These are phyloP conservation scores for Bombus turneri DNA, from an alignment of 1,140 invertebrate genomes.

Conservation along the genomic window DNA sequence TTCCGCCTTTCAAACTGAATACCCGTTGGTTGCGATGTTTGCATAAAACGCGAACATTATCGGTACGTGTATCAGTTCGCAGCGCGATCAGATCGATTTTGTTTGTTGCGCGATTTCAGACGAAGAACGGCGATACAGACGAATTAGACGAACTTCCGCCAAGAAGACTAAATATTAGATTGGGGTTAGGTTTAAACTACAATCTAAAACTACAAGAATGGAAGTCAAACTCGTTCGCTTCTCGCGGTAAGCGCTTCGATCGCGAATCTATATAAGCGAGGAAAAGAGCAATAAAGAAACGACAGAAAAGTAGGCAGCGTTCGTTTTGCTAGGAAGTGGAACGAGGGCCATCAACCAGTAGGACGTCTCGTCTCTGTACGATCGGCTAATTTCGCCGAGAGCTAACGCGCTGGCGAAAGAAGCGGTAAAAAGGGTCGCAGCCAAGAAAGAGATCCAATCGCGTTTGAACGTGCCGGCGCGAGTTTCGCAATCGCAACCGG, in stretches of 20 bases:
- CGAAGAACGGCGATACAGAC: no score
- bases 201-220: not conserved
- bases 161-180: no score
- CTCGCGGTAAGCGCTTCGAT: not conserved
- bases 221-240: not conserved
- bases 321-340: not conserved
- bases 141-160: no score
- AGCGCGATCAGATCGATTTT: no score
- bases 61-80: no score
- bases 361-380: not conserved
- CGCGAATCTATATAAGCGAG: not conserved
- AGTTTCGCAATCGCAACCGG: constrained; percentile 45
- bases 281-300: not conserved
- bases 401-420: not conserved
- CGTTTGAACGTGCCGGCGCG: not conserved
- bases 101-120: no score
- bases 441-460: not conserved
- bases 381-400: not conserved
- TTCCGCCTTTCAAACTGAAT: no score
- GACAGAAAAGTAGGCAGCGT: not conserved
- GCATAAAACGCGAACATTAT: no score
- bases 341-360: not conserved
- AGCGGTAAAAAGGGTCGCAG: constrained; percentile 8
- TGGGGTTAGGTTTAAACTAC: no score
- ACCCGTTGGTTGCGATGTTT: constrained; percentile 6